These are phyloP conservation scores for Poecilia picta DNA, from an alignment of 2,797 vertebrate species.

Conservation along the genomic window DNA sequence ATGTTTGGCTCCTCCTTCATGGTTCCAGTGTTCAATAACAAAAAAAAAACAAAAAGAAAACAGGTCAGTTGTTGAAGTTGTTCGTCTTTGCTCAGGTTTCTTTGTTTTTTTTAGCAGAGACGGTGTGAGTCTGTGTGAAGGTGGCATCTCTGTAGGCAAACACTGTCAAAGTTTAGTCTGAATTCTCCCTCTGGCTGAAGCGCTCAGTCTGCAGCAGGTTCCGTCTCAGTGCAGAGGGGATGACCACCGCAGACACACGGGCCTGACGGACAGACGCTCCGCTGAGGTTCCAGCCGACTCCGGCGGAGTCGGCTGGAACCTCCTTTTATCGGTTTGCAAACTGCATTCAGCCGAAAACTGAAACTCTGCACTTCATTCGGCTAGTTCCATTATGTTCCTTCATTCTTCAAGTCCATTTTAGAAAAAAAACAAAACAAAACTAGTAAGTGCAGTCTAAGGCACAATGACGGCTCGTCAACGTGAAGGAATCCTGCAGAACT, in stretches of 20 bases:
- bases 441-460: constrained; percentile 85
- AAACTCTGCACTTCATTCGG: constrained; percentile 36
- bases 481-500: constrained; percentile 54
- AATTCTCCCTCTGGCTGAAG: constrained; percentile 39
- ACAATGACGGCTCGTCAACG: constrained; percentile 72
- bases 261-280: neutral
- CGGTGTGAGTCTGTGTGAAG: constrained; percentile 26
- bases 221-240: constrained; percentile 58
- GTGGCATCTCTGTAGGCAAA: constrained; percentile 17
- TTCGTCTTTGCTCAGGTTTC: constrained; percentile 44
- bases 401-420: constrained; percentile 65
- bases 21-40: constrained; percentile 40
- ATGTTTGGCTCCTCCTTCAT: constrained; percentile 67
- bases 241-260: constrained; percentile 54
- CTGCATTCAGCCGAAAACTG: constrained; percentile 12
- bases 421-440: constrained; percentile 41
- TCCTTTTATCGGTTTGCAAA: constrained; percentile 36
- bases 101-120: constrained; percentile 17
- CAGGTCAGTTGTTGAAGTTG: constrained; percentile 24
- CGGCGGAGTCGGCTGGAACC: too few species aligned
- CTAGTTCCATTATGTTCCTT: constrained; percentile 62
- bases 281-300: neutral
- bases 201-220: constrained; percentile 58
- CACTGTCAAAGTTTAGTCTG: constrained; percentile 23
- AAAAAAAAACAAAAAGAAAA: constrained; percentile 15